phyloP scores from a whole-genome alignment of 2,113 vertebrate genomes.

The Elephantulus edwardii region DNA sequence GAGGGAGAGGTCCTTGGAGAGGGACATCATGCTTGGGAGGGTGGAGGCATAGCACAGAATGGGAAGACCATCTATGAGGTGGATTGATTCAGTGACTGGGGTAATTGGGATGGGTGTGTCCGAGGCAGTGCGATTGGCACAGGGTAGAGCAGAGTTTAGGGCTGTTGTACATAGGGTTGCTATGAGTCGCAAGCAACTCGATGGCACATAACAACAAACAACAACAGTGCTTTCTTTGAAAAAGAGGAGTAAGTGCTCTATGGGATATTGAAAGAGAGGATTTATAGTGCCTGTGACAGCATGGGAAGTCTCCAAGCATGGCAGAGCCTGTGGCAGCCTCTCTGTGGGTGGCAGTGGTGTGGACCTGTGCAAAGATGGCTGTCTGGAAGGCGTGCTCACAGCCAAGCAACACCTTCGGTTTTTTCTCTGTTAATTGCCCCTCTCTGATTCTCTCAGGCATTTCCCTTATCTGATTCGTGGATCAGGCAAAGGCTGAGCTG shows the following conservation, averaged over 20 bases:
- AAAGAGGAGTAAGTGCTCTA: neutral
- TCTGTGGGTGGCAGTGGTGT: neutral
- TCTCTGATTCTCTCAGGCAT: slow-evolving; percentile 11
- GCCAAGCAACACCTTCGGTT: slow-evolving; percentile 17
- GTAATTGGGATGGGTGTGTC: no score
- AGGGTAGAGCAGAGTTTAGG: no score
- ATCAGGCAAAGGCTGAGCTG: slow-evolving; percentile 57
- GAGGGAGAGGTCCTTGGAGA: no score
- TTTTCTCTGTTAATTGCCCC: slow-evolving; percentile 33
- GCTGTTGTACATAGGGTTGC: no score
- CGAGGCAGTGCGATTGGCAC: no score
- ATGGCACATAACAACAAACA: no score
- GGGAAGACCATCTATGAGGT: no score
- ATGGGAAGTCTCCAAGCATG: neutral
- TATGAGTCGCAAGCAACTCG: no score
- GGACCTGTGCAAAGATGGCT: neutral
- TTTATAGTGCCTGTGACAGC: neutral
- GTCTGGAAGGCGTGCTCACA: neutral
- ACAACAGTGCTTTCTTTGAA: neutral
- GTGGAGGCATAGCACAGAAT: no score
- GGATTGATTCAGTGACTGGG: no score
- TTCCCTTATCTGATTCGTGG: slow-evolving; percentile 31
- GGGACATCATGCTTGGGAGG: no score
- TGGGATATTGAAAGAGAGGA: neutral
- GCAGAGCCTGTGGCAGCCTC: neutral